Percentiles rank a stretch among this genome's conserved stretches.
phyloP scores from a whole-genome alignment of 2,888 invertebrate genomes.

The Thymelicus acteon region DNA sequence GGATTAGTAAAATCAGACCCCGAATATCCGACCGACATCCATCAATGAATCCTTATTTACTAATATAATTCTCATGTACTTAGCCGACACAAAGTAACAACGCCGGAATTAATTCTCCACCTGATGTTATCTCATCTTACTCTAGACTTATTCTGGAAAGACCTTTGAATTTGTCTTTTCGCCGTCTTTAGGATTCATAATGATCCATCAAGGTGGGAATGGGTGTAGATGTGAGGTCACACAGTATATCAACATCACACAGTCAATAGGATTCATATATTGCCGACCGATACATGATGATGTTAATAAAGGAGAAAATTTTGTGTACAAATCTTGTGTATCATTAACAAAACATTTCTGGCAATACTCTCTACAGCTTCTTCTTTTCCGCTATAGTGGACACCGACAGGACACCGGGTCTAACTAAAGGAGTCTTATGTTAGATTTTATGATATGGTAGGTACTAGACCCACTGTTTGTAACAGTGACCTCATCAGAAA shows the following conservation, averaged over 20 bases:
- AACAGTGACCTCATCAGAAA: too few species aligned
- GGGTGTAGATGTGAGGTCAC: background rate
- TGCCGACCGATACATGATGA: background rate
- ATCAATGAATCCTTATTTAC: background rate
- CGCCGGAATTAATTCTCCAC: background rate
- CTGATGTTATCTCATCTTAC: background rate
- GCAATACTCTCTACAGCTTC: too few species aligned
- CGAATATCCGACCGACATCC: background rate
- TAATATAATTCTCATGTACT: background rate
- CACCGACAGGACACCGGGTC: too few species aligned
- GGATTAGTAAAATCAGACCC: conserved; percentile 5
- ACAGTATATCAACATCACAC: background rate
- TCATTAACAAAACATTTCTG: too few species aligned
- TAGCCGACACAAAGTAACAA: background rate
- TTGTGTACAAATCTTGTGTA: background rate
- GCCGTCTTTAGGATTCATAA: background rate
- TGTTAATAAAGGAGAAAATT: background rate
- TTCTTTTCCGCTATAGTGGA: too few species aligned
- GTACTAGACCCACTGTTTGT: too few species aligned
- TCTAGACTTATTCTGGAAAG: background rate
- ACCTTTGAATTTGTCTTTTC: background rate
- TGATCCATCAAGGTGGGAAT: background rate
- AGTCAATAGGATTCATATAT: background rate
- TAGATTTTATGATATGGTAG: too few species aligned
- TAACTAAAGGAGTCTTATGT: too few species aligned